Conservation (phyloP, 2,797 vertebrate genomes). For the Hephaestus fuliginosus region DNA sequence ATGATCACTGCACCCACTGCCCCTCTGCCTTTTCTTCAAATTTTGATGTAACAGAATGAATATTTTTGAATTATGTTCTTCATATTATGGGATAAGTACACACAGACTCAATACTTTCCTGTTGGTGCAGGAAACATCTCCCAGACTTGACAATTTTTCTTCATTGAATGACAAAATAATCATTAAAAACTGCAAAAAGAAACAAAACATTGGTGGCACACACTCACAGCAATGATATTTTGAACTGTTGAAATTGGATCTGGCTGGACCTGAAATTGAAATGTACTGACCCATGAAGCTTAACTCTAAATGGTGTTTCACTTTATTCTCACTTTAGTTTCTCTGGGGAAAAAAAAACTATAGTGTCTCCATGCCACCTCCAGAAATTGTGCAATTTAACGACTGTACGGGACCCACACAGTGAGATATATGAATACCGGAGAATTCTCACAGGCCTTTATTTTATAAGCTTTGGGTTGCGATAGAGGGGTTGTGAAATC, state of each 20-base stretch:
- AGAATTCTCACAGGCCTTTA: conserved; percentile 12
- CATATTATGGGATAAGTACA: background rate
- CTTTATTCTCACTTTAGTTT: conserved; percentile 19
- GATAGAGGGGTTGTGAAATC: conserved; percentile 49
- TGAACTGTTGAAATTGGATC: conserved; percentile 12
- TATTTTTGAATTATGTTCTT: background rate
- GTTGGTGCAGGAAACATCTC: background rate
- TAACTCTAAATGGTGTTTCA: conserved; percentile 18
- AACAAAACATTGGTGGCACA: background rate
- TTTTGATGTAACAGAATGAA: background rate
- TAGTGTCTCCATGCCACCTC: conserved; percentile 2
- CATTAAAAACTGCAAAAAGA: background rate
- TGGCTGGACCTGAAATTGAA: conserved; percentile 19
- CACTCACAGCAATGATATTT: background rate
- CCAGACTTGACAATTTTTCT: background rate
- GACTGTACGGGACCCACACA: background rate
- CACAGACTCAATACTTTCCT: too few relatives aligned
- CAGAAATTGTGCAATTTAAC: conserved; percentile 22
- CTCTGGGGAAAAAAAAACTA: background rate
- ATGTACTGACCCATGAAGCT: conserved; percentile 16
- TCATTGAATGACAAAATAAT: conserved; percentile 16
- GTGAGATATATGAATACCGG: background rate
- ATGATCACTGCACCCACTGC: background rate
- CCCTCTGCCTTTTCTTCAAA: background rate
- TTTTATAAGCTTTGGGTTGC: conserved; percentile 54